These are phyloP conservation scores for Panthera uncia DNA, from an alignment of 2,113 vertebrate genomes.

Conservation along the genomic window DNA sequence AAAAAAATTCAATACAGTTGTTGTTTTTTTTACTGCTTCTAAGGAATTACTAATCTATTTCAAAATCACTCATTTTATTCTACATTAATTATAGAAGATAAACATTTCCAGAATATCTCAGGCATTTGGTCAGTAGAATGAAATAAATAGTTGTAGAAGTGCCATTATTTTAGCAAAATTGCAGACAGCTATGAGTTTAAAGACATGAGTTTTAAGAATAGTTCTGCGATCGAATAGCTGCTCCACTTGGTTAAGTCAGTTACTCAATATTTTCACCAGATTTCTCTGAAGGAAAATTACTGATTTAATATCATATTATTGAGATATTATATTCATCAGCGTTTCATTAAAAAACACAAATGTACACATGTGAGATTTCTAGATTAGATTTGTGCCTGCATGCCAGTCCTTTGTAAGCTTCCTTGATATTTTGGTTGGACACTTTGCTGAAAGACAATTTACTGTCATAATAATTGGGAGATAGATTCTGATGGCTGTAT, in stretches of 20 bases:
- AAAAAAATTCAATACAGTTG: neutral
- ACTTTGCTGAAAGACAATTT: neutral
- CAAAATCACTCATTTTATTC: conserved; percentile 19
- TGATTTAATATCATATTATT: neutral
- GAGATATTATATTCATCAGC: neutral
- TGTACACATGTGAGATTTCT: neutral
- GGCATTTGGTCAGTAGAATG: neutral
- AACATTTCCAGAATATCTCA: neutral
- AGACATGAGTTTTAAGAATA: neutral
- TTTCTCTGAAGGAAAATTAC: neutral
- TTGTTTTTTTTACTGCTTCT: neutral
- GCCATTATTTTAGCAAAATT: neutral
- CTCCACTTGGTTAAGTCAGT: neutral
- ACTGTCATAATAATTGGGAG: neutral
- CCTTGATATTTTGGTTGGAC: neutral
- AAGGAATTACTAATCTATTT: neutral
- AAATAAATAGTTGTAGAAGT: neutral
- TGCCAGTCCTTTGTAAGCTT: neutral
- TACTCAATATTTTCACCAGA: neutral
- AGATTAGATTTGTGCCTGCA: neutral
- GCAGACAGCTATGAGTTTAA: neutral
- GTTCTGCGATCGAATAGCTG: neutral
- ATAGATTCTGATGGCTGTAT: neutral
- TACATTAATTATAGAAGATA: neutral
- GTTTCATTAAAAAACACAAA: neutral